Conservation (phyloP, 2,113 vertebrate species). For the Hemiscyllium ocellatum region DNA sequence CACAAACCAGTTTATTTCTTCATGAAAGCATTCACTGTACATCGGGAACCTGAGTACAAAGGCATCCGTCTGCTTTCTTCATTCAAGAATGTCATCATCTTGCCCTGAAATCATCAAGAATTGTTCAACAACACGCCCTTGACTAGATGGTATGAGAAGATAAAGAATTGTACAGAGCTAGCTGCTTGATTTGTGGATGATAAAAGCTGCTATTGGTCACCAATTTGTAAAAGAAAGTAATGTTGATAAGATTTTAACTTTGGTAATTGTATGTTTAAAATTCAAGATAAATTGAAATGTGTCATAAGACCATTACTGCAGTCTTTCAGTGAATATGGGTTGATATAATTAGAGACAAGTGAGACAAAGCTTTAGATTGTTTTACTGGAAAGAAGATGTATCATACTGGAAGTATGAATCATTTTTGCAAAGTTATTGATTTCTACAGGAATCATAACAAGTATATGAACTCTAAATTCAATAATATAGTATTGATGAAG, state of each 20-base stretch:
- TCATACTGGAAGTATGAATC: too few species aligned
- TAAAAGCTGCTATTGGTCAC: neutral
- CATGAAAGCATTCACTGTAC: neutral
- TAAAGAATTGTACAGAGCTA: neutral
- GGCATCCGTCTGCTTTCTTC: neutral
- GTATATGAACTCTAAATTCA: neutral
- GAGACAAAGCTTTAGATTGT: too few species aligned
- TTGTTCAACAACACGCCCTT: neutral
- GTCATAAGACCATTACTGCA: too few species aligned
- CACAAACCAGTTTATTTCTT: neutral
- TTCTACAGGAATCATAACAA: neutral
- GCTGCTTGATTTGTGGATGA: neutral
- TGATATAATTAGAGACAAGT: too few species aligned
- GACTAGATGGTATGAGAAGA: neutral
- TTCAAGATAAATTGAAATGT: too few species aligned
- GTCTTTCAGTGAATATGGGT: too few species aligned
- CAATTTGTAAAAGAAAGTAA: neutral
- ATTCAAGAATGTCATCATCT: neutral
- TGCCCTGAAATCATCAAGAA: neutral
- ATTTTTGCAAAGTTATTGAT: too few species aligned
- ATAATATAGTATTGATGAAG: too few species aligned
- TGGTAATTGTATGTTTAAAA: too few species aligned
- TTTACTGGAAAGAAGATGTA: too few species aligned
- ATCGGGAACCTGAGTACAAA: neutral
- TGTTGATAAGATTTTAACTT: too few species aligned